Evolutionary conservation across 2,113 vertebrate genomes (phyloP).

Genomic region (Neomonachus schauinslandi): DNA sequence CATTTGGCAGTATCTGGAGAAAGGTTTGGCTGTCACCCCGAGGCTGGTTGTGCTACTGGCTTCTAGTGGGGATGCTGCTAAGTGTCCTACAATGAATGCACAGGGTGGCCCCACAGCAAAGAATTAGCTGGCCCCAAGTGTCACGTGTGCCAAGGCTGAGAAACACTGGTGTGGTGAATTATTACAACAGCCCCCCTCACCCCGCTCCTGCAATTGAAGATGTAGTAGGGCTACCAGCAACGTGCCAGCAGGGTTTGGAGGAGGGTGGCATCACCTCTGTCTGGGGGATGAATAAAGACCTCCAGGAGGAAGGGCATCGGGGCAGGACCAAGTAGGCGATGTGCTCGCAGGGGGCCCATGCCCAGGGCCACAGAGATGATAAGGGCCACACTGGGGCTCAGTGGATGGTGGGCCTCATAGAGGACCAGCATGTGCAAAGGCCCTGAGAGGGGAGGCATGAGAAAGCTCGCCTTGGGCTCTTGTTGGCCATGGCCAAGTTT

Average conservation of each 20-base stretch:
- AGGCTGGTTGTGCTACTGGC: neutral
- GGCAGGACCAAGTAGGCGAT: neutral
- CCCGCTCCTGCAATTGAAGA: rapidly evolving
- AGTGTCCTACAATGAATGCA: neutral
- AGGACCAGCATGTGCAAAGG: neutral
- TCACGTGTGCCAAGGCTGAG: rapidly evolving
- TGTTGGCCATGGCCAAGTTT: neutral
- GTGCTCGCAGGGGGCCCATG: neutral
- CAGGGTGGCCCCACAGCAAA: rapidly evolving
- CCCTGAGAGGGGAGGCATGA: neutral
- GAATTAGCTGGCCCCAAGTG: rapidly evolving
- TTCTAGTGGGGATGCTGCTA: no score
- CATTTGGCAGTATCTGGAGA: neutral
- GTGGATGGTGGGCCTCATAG: neutral
- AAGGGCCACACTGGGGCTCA: neutral
- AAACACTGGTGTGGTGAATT: neutral
- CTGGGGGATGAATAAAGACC: neutral
- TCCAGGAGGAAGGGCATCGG: neutral
- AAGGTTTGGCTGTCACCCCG: neutral
- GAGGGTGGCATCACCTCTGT: neutral
- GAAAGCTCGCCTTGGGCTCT: neutral
- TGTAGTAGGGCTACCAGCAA: rapidly evolving
- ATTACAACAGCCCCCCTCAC: rapidly evolving
- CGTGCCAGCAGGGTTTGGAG: neutral
- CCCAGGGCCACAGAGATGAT: neutral